Evolutionary conservation across 2,888 invertebrate species (phyloP), one percentile per base, ranked within the genome.

Genomic region (Cephus pulcher): DNA sequence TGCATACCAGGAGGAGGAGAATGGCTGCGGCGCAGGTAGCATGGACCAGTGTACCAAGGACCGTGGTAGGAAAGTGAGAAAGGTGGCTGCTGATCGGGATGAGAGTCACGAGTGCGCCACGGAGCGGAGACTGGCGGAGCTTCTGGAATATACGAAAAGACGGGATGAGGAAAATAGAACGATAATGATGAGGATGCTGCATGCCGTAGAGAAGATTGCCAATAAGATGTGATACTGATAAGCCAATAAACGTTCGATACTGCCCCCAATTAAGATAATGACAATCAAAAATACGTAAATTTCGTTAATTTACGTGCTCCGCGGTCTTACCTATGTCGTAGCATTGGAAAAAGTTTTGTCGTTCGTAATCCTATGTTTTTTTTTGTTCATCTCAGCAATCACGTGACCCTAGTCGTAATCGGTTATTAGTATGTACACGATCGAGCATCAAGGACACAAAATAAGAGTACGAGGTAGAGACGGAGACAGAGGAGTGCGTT

Each of bases 101-200:
- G 30, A 80, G 68, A 37, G 82, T 40, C 76, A 83, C 76, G 75
- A 75, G 69, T 78, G 75, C 32, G 77, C 81, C 75, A 78, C 84
- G 80, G 87, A 89, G 82, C 86, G 85, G 78, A 86, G 86, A 79
- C 80, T 88, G 69, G 84, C 82, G 76, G 87, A 89, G 84, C 88
- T 89, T 81, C 80, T 90, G 78, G 86, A 88, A 79, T 90, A 88
- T 79, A 85, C 87, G 37, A 86, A 87, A 82, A 83, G 84, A 77
- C 82, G 89, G 37, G 89, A 89, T 82, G 88, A 86, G 82, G 88
- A 89, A 79, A 88, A 89, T 77, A 83, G 87, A 74, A 81, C 81
- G 33, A 86, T 89, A 71, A 85, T 89, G 83, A 76, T 85, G 77
- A 84, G 87, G 80, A 86, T 89, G 81, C 83, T 89, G 35, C 83